These are phyloP conservation scores for Sclerodermus sp. DNA, from an alignment of 2,888 invertebrate species.

Conservation along the genomic window DNA sequence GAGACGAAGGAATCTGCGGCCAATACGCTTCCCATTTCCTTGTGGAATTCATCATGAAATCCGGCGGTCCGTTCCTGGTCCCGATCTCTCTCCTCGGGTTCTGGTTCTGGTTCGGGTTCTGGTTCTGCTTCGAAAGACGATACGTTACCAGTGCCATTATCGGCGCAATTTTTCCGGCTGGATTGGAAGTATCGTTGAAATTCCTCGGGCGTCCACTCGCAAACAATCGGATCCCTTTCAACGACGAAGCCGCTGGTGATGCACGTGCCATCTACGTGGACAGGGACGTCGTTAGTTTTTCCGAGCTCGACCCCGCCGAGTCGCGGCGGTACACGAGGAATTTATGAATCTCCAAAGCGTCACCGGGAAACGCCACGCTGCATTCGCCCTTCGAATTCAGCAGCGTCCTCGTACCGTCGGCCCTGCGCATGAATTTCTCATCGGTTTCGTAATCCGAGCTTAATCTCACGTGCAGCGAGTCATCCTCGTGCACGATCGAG, in stretches of 20 bases:
- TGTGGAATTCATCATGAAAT: neutral
- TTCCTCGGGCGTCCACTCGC: slow-evolving; percentile 47
- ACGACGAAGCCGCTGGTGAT: slow-evolving; percentile 39
- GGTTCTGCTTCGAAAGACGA: slow-evolving; percentile 12
- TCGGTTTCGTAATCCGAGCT: slow-evolving; percentile 43
- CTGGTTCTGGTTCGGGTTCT: slow-evolving; percentile 11
- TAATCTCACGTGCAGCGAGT: slow-evolving; percentile 45
- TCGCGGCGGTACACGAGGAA: neutral
- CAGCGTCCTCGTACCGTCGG: slow-evolving; percentile 45
- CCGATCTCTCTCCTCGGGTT: no score
- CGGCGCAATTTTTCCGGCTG: slow-evolving; percentile 2
- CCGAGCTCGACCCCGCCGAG: neutral
- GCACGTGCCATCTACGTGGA: slow-evolving; percentile 46
- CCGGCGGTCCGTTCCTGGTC: no score
- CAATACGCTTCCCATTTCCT: slow-evolving; percentile 27
- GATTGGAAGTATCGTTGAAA: slow-evolving; percentile 29
- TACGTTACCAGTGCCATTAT: slow-evolving; percentile 7
- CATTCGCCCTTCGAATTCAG: slow-evolving; percentile 41
- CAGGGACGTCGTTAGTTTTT: no score
- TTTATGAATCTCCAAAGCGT: slow-evolving; percentile 9
- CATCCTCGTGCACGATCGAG: slow-evolving; percentile 38
- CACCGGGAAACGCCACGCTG: slow-evolving; percentile 45
- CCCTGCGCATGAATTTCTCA: slow-evolving; percentile 46
- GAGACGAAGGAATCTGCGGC: slow-evolving; percentile 44
- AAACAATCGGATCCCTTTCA: slow-evolving; percentile 36